A percentile compares a stretch with the other conserved stretches of the same genome.
These are phyloP conservation scores for Silvanus unidentatus DNA, from an alignment of 2,888 invertebrate species.

Conservation along the genomic window DNA sequence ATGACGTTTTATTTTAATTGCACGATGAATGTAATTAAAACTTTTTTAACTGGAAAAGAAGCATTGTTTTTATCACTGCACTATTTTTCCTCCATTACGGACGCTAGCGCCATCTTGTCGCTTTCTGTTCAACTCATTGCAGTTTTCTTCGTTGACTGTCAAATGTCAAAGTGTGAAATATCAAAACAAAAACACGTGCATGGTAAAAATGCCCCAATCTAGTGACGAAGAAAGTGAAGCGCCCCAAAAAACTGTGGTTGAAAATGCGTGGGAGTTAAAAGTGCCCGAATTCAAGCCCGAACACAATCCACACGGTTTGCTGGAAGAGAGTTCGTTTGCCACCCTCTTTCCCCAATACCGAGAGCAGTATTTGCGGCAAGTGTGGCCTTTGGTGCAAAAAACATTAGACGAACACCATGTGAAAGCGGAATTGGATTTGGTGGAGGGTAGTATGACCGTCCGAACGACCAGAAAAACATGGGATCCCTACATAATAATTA, in stretches of 20 bases:
- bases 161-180: too few relatives aligned
- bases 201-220: background rate
- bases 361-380: conserved; percentile 90
- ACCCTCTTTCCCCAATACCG: conserved; percentile 95
- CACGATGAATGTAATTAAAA: too few relatives aligned
- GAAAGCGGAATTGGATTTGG: conserved; percentile 82
- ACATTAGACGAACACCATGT: conserved; percentile 71
- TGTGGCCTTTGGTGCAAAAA: conserved; percentile 93
- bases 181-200: background rate
- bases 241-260: conserved; percentile 53
- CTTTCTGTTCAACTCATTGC: too few relatives aligned
- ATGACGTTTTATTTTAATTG: too few relatives aligned
- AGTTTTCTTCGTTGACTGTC: too few relatives aligned
- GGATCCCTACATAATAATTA: conserved; percentile 96
- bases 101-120: too few relatives aligned
- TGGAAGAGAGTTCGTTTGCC: conserved; percentile 94
- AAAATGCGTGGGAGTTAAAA: conserved; percentile 82
- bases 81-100: too few relatives aligned
- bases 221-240: conserved; percentile 1
- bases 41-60: too few relatives aligned
- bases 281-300: conserved; percentile 81
- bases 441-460: conserved; percentile 93
- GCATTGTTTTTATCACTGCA: too few relatives aligned
- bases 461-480: conserved; percentile 93
- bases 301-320: conserved; percentile 81